Evolutionary conservation across 2,113 vertebrate genomes (phyloP).

Genomic region (Theristicus caerulescens): DNA sequence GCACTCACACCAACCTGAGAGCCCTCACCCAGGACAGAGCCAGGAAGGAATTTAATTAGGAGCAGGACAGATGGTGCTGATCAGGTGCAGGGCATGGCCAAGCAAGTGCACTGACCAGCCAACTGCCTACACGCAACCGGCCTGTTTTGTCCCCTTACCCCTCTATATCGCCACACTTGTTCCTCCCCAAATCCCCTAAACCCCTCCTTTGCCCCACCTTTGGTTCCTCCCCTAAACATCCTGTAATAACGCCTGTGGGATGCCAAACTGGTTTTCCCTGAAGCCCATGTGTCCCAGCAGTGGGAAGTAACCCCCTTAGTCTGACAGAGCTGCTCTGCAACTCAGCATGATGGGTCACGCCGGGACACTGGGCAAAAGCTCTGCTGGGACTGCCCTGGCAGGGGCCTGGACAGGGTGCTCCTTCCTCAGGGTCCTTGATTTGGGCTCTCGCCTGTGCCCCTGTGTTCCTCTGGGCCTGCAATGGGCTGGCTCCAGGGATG

Average conservation of each 20-base stretch:
- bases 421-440: neutral
- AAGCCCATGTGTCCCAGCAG: neutral
- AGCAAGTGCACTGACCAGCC: neutral
- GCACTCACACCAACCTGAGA: neutral
- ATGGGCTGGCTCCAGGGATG: neutral
- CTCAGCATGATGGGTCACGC: neutral
- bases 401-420: neutral
- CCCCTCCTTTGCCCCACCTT: too few relatives aligned
- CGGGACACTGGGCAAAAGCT: neutral
- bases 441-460: neutral
- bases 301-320: neutral
- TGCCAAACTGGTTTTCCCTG: neutral
- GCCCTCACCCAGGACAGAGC: neutral
- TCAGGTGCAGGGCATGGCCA: neutral
- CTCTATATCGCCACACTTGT: neutral
- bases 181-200: neutral
- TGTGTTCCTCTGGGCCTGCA: too few relatives aligned
- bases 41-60: neutral
- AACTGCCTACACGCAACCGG: rapidly evolving
- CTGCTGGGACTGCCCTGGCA: neutral
- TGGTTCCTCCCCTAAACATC: neutral
- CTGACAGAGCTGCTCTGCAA: too few relatives aligned
- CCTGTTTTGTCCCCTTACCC: neutral
- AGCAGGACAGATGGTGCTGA: rapidly evolving
- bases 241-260: neutral